Base-by-base conservation (phyloP, 30 jellyfish, hydroid and myxozoan species). In the Chrysaora quinquecirrha region DNA sequence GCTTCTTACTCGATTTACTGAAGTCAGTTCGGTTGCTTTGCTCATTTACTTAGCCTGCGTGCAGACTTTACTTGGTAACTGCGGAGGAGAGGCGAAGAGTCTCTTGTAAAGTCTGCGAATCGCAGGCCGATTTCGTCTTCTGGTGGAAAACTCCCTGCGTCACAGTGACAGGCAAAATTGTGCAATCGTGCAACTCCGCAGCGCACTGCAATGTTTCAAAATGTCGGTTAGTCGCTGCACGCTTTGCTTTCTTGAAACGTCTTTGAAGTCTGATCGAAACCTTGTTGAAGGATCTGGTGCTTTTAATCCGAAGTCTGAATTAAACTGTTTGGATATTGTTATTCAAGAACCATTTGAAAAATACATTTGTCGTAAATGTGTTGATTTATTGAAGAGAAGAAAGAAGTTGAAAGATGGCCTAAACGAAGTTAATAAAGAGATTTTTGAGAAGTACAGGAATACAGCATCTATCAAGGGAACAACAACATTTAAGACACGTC, bases 1-100 rank as follows among this genome's bases (percentile, higher is more conserved):
- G n/a, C n/a, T n/a, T n/a, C n/a, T n/a, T n/a, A n/a, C n/a, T n/a
- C n/a, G n/a, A n/a, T n/a, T n/a, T n/a, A n/a, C n/a, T n/a, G n/a
- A n/a, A n/a, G n/a, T n/a, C n/a, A n/a, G n/a, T n/a, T n/a, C n/a
- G n/a, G n/a, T n/a, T n/a, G n/a, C n/a, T n/a, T n/a, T n/a, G n/a
- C n/a, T n/a, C n/a, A n/a, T n/a, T n/a, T n/a, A n/a, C n/a, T n/a
- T 66, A 66, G 78, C 78, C 52, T 66, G 78, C 78, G 78, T 31
- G 78, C 78, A 66, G 56, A 66, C 78, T 24, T 21, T 22, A 66
- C 52, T n/a, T n/a, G n/a, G n/a, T n/a, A n/a, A n/a, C n/a, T n/a
- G n/a, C n/a, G n/a, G n/a, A n/a, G n/a, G n/a, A n/a, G n/a, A n/a
- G n/a, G n/a, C n/a, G 28, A 9, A 27, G 58, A 23, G 61, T 20